A percentile compares a stretch with the other conserved stretches of the same genome.
These are phyloP conservation scores for Falco concolor DNA, from an alignment of 2,797 vertebrate species.

Conservation along the genomic window DNA sequence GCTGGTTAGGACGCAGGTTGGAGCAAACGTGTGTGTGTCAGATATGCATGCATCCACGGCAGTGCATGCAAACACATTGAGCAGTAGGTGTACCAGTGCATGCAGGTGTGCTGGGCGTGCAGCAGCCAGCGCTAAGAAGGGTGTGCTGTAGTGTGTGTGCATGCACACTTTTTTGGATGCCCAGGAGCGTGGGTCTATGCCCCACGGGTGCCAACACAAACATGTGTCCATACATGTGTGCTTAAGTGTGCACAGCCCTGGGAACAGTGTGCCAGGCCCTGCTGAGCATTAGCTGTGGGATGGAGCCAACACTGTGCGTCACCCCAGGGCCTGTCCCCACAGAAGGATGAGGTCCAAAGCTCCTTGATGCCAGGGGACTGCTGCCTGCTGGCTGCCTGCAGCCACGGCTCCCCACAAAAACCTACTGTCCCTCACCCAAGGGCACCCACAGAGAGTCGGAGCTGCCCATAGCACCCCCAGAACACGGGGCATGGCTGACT, in stretches of 20 bases:
- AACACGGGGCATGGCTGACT: accelerated
- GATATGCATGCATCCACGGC: accelerated
- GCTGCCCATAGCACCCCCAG: background rate
- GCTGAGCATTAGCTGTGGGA: background rate
- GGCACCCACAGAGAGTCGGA: background rate
- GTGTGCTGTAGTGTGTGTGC: background rate
- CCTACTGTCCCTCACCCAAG: background rate
- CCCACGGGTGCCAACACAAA: background rate
- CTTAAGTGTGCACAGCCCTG: accelerated
- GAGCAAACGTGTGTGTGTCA: background rate
- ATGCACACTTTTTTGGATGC: background rate
- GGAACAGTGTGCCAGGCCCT: accelerated
- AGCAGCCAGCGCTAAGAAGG: background rate
- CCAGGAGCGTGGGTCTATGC: background rate
- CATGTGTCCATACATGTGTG: accelerated
- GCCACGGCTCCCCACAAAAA: background rate
- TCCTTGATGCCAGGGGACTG: background rate
- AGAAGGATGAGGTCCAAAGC: background rate
- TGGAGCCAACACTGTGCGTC: background rate
- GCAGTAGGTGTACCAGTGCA: accelerated
- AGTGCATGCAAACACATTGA: accelerated
- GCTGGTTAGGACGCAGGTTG: background rate
- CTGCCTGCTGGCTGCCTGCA: background rate
- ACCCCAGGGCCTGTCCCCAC: background rate
- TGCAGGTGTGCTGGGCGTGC: background rate